phyloP scores from a whole-genome alignment of 2,113 vertebrate species.

The Hucho hucho region DNA sequence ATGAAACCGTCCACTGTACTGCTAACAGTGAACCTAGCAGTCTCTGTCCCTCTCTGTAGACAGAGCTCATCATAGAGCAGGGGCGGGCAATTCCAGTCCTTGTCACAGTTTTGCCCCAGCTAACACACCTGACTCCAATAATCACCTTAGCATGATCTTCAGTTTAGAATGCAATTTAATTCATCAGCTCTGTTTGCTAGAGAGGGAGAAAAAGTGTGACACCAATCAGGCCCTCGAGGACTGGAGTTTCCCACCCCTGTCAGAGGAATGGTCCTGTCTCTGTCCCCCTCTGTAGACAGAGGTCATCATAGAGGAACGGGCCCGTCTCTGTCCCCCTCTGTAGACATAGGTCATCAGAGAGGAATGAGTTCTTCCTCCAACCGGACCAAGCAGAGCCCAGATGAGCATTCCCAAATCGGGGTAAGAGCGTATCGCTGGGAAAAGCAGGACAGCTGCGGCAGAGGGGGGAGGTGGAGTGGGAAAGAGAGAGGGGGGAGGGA shows the following conservation, averaged over 20 bases:
- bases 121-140: no score
- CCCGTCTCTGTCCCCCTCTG: background rate
- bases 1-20: background rate
- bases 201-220: no score
- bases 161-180: no score
- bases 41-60: background rate
- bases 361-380: background rate
- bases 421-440: constrained; percentile 23
- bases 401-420: constrained; percentile 6
- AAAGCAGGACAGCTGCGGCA: constrained; percentile 48
- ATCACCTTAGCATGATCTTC: no score
- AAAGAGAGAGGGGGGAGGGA: background rate
- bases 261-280: no score
- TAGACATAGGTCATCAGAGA: background rate
- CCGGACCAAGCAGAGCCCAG: background rate
- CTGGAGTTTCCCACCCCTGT: no score
- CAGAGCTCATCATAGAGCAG: background rate
- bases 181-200: no score
- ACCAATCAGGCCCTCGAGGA: no score
- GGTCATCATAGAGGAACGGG: background rate
- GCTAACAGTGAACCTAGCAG: background rate
- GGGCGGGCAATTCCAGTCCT: no score
- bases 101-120: no score
- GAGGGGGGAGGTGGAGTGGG: constrained; percentile 10
- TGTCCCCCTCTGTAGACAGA: background rate